These are phyloP conservation scores for Erinaceus europaeus DNA, from an alignment of 2,113 vertebrate species.

Conservation along the genomic window DNA sequence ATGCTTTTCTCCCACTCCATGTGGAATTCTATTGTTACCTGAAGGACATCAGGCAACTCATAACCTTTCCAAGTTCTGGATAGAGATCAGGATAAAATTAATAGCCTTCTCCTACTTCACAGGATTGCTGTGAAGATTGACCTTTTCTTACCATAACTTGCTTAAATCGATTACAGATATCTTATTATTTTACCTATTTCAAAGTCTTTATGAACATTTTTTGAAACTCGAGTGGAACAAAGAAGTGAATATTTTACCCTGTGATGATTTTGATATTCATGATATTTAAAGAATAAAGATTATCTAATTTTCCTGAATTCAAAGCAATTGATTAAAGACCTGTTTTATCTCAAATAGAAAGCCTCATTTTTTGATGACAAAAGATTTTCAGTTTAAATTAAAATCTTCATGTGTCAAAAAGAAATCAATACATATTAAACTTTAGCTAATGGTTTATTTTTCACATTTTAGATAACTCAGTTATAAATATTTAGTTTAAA, in stretches of 20 bases:
- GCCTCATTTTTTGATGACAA: not conserved
- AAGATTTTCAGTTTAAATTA: slow-evolving; percentile 18
- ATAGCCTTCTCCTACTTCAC: not conserved
- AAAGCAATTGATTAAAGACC: slow-evolving; percentile 24
- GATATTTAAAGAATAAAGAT: slow-evolving; percentile 40
- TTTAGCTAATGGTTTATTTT: slow-evolving; percentile 17
- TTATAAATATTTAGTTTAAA: slow-evolving; percentile 33
- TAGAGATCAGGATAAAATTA: slow-evolving; percentile 27
- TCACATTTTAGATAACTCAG: not conserved
- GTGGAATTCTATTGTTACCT: not conserved
- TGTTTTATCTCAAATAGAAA: slow-evolving; percentile 24
- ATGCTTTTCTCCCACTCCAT: not conserved
- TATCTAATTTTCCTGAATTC: slow-evolving; percentile 34
- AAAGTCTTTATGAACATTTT: slow-evolving; percentile 34
- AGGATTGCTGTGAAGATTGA: slow-evolving; percentile 3
- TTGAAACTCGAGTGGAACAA: slow-evolving; percentile 37
- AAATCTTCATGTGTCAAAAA: slow-evolving; percentile 18
- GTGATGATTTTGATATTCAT: slow-evolving; percentile 15
- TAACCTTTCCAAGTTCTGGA: slow-evolving; percentile 19
- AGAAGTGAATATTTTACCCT: not conserved
- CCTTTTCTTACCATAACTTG: slow-evolving; percentile 16
- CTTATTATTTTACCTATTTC: slow-evolving; percentile 30
- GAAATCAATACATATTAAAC: not conserved
- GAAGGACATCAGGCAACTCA: not conserved
- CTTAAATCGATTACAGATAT: slow-evolving; percentile 26